Evolutionary conservation across 2,888 invertebrate genomes (phyloP).

Genomic region (Pterobdella sp.): DNA sequence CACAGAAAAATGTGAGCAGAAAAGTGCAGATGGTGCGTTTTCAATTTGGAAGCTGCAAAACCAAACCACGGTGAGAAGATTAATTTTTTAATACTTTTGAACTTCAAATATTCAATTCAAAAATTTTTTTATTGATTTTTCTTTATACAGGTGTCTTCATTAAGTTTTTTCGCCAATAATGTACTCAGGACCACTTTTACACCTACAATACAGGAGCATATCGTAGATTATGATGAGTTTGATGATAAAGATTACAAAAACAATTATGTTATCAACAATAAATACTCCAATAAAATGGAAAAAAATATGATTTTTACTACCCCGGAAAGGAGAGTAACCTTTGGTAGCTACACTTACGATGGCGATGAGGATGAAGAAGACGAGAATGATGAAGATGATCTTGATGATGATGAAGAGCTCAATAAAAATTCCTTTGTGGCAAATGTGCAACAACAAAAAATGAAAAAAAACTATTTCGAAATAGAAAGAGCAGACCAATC

Average conservation of each 20-base stretch:
- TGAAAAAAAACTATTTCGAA: not conserved
- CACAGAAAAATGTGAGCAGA: too few species aligned
- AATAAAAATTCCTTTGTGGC: constrained; percentile 6
- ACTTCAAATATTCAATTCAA: not conserved
- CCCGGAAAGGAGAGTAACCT: not conserved
- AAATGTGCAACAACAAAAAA: not conserved
- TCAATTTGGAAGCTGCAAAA: not conserved
- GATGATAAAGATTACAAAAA: not conserved
- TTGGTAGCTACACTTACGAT: not conserved
- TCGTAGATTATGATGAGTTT: not conserved
- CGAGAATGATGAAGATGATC: constrained; percentile 20
- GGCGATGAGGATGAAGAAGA: constrained; percentile 20
- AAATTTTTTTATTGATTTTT: not conserved
- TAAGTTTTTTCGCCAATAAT: not conserved
- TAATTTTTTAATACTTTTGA: not conserved
- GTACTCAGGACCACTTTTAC: not conserved
- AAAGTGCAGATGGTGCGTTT: not conserved
- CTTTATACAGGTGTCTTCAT: not conserved
- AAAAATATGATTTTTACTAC: not conserved
- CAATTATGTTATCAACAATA: not conserved
- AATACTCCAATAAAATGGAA: not conserved
- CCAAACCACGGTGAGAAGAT: constrained; percentile 10
- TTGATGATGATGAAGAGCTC: constrained; percentile 9
- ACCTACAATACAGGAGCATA: not conserved
- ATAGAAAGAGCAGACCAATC: not conserved